Base-by-base conservation (phyloP, 2,888 invertebrate genomes). In the Pyrrhosoma nymphula region DNA sequence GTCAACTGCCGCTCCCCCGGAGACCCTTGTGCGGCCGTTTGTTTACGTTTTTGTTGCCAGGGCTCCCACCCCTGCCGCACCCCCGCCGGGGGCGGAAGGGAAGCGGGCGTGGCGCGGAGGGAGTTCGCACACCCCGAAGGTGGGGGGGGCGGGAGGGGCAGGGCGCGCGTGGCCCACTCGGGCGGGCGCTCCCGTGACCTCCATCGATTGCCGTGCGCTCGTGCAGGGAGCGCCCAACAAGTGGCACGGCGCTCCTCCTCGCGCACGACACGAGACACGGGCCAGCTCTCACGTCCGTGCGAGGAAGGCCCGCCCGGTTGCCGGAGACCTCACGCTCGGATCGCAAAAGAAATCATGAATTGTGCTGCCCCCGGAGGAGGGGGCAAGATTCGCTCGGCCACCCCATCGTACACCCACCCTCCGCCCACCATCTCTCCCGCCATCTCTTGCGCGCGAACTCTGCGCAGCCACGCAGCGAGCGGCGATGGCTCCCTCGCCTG, bases 21-120 rank as follows among this genome's bases (percentile, higher is more conserved):
- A 26, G 60, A 20, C 16, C 60, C 60, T 60, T 20, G 60, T 20
- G 60, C 18, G 60, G 69, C n/a, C n/a, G 69, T 69, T 69, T 69
- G 69, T 69, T 69, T 69, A 69, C 69, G 69, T 69, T 69, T 69
- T 69, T n/a, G 69, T 69, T 69, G 69, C 69, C 69, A 69, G 69
- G 69, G 69, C 69, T 60, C 60, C 60, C 60, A 20, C 60, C 12
- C 18, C 60, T 47, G 47, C 47, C 60, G 60, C 60, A 16, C 26
- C 69, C n/a, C 23, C 10, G 26, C 69, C 35, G 82, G 82, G 35
- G 82, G 35, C 16, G 35, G 75, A 12, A 14, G 30, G 75, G 75
- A n/a, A 30, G 75, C 14, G 69, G 26, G 69, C 26, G 60, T 16
- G 60, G 60, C 60, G 60, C 20, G 60, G 60, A 20, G 60, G 12